Evolutionary conservation across 2,797 vertebrate species (phyloP).

Genomic region (Manis crassicaudata): DNA sequence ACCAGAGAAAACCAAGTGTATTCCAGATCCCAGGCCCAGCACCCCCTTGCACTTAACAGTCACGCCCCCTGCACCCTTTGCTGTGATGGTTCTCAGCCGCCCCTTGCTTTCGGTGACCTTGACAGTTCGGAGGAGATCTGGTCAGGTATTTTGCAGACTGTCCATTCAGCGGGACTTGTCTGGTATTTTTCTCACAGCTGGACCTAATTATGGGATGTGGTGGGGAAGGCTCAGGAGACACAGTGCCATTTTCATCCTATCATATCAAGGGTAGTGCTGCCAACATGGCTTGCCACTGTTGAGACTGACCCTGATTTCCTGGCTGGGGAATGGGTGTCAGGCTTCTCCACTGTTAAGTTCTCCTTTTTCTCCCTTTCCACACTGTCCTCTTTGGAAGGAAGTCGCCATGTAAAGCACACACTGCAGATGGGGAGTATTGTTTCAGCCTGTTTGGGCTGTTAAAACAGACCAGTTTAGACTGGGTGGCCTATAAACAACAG

Average conservation of each 20-base stretch:
- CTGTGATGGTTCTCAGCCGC: neutral
- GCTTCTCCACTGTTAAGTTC: neutral
- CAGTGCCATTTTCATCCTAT: neutral
- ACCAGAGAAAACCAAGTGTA: neutral
- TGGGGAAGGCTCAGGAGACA: neutral
- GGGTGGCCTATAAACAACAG: neutral
- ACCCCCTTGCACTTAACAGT: neutral
- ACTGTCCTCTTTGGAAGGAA: neutral
- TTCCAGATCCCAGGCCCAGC: too few relatives aligned
- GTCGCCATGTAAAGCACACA: neutral
- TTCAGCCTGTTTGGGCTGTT: neutral
- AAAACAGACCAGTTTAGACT: neutral
- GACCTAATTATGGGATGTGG: neutral
- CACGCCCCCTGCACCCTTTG: neutral
- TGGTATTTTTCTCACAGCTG: neutral
- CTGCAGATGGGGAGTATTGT: too few relatives aligned
- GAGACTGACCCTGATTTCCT: neutral
- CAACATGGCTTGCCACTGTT: neutral
- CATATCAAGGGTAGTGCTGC: rapidly evolving
- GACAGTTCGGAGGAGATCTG: neutral
- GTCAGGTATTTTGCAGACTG: neutral
- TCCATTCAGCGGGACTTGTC: neutral
- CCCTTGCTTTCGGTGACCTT: neutral
- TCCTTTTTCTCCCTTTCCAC: neutral
- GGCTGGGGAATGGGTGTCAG: neutral